Evolutionary conservation across 2,888 invertebrate genomes (phyloP).

Genomic region (Melanophora roralis): DNA sequence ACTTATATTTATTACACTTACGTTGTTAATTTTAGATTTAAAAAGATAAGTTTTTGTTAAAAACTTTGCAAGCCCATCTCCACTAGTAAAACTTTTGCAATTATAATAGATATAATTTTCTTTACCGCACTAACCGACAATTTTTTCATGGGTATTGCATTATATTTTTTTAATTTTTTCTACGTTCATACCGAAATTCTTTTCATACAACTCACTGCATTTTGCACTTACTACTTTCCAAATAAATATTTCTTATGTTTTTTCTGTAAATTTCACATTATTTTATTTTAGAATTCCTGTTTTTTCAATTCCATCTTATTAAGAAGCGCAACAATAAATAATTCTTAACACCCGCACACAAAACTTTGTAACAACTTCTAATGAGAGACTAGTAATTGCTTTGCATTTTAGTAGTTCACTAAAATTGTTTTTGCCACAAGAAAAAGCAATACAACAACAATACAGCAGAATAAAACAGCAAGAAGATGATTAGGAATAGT

Average conservation of each 20-base stretch:
- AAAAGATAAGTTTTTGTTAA: too few species aligned
- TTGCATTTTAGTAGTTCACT: constrained; percentile 18
- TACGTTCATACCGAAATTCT: neutral
- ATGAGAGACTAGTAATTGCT: constrained; percentile 50
- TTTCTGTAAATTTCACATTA: neutral
- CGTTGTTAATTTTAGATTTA: too few species aligned
- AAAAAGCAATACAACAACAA: neutral
- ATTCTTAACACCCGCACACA: constrained; percentile 45
- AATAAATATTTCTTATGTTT: neutral
- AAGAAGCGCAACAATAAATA: neutral
- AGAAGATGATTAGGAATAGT: neutral
- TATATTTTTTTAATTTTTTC: neutral
- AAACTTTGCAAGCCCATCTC: constrained; percentile 47
- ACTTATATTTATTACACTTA: too few species aligned
- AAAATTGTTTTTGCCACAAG: constrained; percentile 26
- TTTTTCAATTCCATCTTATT: neutral
- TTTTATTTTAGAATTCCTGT: neutral
- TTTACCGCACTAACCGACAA: neutral
- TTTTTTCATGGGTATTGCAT: too few species aligned
- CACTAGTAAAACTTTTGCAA: constrained; percentile 6
- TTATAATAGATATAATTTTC: neutral
- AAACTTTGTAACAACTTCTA: constrained; percentile 52
- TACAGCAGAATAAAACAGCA: neutral
- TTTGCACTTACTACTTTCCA: neutral
- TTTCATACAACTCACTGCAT: constrained; percentile 7